Evolutionary conservation across 1,140 invertebrate genomes (phyloP).

Genomic region (Ephestia elutella): DNA sequence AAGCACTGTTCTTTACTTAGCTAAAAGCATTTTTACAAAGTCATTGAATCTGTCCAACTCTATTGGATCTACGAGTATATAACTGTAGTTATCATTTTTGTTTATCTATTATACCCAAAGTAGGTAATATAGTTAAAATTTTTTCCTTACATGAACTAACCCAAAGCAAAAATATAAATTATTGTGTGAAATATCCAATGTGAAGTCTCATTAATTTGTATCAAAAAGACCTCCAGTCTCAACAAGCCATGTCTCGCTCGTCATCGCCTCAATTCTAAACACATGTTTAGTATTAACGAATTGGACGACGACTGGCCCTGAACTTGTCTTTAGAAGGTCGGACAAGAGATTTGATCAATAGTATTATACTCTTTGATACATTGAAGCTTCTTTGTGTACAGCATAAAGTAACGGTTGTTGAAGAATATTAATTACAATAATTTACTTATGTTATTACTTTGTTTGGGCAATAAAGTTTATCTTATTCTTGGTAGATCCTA

Average conservation of each 20-base stretch:
- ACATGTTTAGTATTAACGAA: slow-evolving; percentile 30
- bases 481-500: not conserved
- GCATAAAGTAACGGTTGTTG: slow-evolving; percentile 13
- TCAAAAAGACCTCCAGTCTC: not conserved
- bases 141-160: too few relatives aligned
- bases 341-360: not conserved
- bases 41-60: too few relatives aligned
- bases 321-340: slow-evolving; percentile 18
- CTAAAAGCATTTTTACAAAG: too few relatives aligned
- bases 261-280: slow-evolving; percentile 15
- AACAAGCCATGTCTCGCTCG: not conserved
- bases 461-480: not conserved
- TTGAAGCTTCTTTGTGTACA: slow-evolving; percentile 16
- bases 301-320: slow-evolving; percentile 22
- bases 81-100: too few relatives aligned
- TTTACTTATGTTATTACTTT: slow-evolving; percentile 12
- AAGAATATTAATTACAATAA: not conserved
- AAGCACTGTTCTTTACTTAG: too few relatives aligned
- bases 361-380: not conserved
- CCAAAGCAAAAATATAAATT: too few relatives aligned
- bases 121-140: too few relatives aligned
- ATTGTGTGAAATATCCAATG: not conserved
- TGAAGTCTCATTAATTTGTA: not conserved
- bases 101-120: too few relatives aligned
- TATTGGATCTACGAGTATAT: too few relatives aligned